A percentile compares a stretch with the other conserved stretches of the same genome.
Conservation (phyloP, 2,797 vertebrate species). For the Morus bassanus region DNA sequence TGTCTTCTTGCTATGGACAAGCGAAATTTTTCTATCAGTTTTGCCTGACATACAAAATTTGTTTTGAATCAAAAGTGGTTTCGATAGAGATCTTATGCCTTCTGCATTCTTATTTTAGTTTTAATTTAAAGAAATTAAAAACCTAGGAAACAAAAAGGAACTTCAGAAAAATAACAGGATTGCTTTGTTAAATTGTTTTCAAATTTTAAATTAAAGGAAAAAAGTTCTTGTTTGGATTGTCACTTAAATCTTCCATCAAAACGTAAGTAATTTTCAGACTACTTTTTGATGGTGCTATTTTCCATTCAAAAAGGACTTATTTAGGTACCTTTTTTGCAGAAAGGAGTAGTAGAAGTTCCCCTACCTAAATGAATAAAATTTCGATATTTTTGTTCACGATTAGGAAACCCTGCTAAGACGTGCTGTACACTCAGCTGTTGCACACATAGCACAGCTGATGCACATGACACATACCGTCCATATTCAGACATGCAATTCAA, state of each 20-base stretch:
- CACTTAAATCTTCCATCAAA: neutral
- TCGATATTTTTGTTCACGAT: neutral
- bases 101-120: neutral
- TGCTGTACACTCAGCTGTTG: neutral
- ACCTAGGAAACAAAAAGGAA: neutral
- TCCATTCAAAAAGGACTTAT: neutral
- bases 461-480: fast-evolving
- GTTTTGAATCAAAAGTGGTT: neutral
- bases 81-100: neutral
- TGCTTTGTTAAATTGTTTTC: neutral
- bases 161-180: neutral
- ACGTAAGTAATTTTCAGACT: neutral
- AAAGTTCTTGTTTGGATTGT: neutral
- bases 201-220: neutral
- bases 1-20: neutral
- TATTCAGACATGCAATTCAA: neutral
- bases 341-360: neutral
- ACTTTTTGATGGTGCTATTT: neutral
- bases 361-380: neutral
- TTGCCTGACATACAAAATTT: neutral
- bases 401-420: fast-evolving
- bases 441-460: fast-evolving
- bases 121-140: neutral
- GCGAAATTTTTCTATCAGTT: neutral
- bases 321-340: neutral